These are phyloP conservation scores for Panthera uncia DNA, from an alignment of 2,113 vertebrate species.

Conservation along the genomic window DNA sequence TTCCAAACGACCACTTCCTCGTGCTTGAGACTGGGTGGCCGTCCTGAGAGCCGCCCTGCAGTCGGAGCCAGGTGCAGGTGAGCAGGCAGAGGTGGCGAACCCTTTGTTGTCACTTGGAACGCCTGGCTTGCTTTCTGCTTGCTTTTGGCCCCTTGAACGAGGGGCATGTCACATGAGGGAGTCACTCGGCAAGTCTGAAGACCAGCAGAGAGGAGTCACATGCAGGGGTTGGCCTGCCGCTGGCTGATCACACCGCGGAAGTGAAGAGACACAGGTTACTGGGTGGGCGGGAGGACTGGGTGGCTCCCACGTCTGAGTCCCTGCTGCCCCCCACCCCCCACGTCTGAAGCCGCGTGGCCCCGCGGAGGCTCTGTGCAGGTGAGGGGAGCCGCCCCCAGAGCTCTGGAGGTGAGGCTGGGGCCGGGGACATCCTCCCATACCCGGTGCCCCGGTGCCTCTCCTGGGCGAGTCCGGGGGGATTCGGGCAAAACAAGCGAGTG, in stretches of 20 bases:
- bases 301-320: not conserved
- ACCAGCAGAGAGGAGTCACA: not conserved
- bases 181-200: not conserved
- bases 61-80: not conserved
- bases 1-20: accelerated
- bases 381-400: not conserved
- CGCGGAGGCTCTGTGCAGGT: not conserved
- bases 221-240: accelerated
- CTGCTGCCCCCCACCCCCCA: not conserved
- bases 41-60: too few relatives aligned
- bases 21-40: too few relatives aligned
- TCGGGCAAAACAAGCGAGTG: accelerated
- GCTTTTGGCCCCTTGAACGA: not conserved
- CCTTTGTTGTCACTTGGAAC: not conserved
- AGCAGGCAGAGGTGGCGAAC: accelerated
- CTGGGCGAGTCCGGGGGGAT: too few relatives aligned
- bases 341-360: not conserved
- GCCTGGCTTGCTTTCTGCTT: not conserved
- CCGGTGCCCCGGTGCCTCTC: not conserved
- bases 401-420: accelerated
- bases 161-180: not conserved
- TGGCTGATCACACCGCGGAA: too few relatives aligned
- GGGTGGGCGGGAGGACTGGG: not conserved
- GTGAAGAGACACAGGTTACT: not conserved
- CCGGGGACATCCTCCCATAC: too few relatives aligned